These are phyloP conservation scores for Alaudala cheleensis DNA, from an alignment of 2,113 vertebrate genomes.

Conservation along the genomic window DNA sequence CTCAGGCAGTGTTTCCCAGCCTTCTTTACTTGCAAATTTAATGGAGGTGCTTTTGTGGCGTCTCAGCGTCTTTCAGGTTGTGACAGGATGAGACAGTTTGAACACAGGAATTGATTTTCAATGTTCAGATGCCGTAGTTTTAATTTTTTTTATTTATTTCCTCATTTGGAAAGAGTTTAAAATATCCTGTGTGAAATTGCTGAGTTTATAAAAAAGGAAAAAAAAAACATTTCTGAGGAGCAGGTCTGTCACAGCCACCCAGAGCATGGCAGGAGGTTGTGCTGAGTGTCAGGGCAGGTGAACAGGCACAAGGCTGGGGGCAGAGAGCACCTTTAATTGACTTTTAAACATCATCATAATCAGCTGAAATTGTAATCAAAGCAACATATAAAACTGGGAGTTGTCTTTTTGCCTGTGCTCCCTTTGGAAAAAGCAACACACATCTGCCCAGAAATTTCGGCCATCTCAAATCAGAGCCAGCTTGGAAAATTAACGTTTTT, in stretches of 20 bases:
- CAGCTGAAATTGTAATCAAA: neutral
- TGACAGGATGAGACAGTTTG: neutral
- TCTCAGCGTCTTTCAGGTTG: neutral
- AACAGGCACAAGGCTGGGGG: neutral
- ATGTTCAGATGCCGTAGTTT: rapidly evolving
- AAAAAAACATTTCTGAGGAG: neutral
- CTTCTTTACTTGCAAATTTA: constrained; percentile 13
- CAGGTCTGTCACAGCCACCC: neutral
- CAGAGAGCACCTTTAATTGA: neutral
- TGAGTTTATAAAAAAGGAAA: neutral
- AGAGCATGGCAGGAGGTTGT: neutral
- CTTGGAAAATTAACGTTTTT: constrained; percentile 5
- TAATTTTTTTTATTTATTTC: neutral
- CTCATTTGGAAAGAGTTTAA: neutral
- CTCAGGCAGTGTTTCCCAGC: neutral
- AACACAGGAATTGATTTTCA: neutral
- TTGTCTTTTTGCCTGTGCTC: neutral
- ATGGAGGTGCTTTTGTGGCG: neutral
- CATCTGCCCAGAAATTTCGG: neutral
- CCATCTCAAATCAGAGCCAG: neutral
- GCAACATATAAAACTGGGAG: neutral
- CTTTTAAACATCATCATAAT: neutral
- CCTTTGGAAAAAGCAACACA: neutral
- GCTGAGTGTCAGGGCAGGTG: neutral
- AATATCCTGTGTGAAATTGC: neutral